A percentile compares a stretch with the other conserved stretches of the same genome.
These are phyloP conservation scores for Lasioglossum pauxillum DNA, from an alignment of 2,888 invertebrate genomes.

Conservation along the genomic window DNA sequence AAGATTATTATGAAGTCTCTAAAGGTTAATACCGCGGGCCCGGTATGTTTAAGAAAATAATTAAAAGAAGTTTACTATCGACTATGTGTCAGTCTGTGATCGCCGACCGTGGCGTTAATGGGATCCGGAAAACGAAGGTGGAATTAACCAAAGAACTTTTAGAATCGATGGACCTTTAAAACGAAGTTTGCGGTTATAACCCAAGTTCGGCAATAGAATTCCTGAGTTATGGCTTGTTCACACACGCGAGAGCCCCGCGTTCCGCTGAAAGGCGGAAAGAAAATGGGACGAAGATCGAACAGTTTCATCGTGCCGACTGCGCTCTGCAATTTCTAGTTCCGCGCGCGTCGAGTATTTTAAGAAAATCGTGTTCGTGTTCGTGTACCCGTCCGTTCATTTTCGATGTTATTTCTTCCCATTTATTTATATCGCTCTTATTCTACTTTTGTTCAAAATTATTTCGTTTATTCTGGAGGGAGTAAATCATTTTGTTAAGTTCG, in stretches of 20 bases:
- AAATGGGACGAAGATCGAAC: constrained; percentile 36
- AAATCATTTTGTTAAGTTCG: not conserved
- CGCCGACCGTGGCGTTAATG: constrained; percentile 42
- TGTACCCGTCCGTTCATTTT: not conserved
- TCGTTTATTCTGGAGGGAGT: not conserved
- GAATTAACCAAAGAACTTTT: constrained; percentile 57
- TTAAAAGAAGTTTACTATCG: constrained; percentile 19
- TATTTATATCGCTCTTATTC: not conserved
- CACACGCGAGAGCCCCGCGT: constrained; percentile 40
- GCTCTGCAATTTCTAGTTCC: not conserved
- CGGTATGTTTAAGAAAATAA: constrained; percentile 21
- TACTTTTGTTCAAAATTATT: not conserved
- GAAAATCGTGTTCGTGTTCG: not conserved
- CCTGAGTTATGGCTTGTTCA: constrained; percentile 60
- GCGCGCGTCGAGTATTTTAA: not conserved
- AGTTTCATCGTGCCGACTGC: constrained; percentile 39
- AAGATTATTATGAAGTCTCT: not conserved
- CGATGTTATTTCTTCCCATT: not conserved
- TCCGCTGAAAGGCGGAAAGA: constrained; percentile 35
- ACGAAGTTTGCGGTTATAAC: constrained; percentile 59
- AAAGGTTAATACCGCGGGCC: not conserved
- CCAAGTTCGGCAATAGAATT: constrained; percentile 62
- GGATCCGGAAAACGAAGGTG: constrained; percentile 50
- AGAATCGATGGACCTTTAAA: constrained; percentile 61
- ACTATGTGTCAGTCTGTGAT: constrained; percentile 33